Base-by-base conservation (phyloP, 2,113 vertebrate species). In the Callaeas wilsoni region DNA sequence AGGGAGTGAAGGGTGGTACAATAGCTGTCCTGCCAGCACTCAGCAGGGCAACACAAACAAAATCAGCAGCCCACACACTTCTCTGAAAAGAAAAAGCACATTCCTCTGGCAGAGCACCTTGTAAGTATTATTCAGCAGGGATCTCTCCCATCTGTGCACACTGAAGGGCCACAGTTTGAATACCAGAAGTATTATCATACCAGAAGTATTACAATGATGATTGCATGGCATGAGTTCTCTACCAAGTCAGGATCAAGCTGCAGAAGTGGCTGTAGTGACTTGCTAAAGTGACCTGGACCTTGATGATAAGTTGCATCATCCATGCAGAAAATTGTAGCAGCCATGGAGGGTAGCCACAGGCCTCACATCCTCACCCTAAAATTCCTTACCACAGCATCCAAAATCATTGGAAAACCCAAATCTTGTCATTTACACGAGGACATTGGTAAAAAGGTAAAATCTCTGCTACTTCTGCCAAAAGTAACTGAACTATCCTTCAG, bases 81-180 rank as follows among this genome's bases (percentile, higher is more conserved):
- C 62, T 81, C 74, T 67, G 77, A 73, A 86, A 94, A 47, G 44
- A 56, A 95, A 68, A 17, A 59, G 60, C 41, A 75, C 17, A 6
- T 60, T 91, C 27, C 37, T 56, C 64, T 76, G 41, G 57, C 39
- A 89, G 32, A 75, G 74, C 17, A 4, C 73, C 56, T 89, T 87
- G 3, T 59, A 91, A 89, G 84, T 79, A 71, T 49, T 42, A 22
- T 84, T 33, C 49, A 17, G 53, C 62, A 89, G 37, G 57, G 53
- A 62, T 85, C 30, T 89, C 69, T 90, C 81, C 86, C 60, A 75
- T 92, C 87, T 95, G 87, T 76, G 77, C 67, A 85, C 37, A 39
- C 53, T 91, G 50, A 94, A 96, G 53, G 78, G n/a, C 74, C 81
- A 76, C 81, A 91, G 69, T 60, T 83, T 94, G 87, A 90, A 32